Evolutionary conservation across 2,888 invertebrate species (phyloP).

Genomic region (Orchesella flavescens): DNA sequence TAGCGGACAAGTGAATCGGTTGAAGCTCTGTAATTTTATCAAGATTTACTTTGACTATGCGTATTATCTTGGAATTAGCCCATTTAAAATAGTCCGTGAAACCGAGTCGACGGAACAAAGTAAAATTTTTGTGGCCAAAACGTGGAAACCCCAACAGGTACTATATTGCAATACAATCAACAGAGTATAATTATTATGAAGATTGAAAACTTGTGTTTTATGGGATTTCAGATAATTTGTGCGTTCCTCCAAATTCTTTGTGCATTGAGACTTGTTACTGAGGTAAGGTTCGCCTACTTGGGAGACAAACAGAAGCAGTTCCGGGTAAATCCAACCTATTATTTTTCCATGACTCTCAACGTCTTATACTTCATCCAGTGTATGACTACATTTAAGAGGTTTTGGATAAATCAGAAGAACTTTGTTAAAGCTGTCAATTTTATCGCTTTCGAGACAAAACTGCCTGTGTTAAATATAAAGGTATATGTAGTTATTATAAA

Average conservation of each 20-base stretch:
- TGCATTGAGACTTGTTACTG: background rate
- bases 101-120: background rate
- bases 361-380: background rate
- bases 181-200: background rate
- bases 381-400: background rate
- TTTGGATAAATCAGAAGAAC: conserved; percentile 1
- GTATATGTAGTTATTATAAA: background rate
- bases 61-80: background rate
- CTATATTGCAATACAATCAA: background rate
- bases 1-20: background rate
- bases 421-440: background rate
- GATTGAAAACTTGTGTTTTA: background rate
- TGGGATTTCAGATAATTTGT: background rate
- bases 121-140: background rate
- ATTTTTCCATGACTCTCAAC: background rate
- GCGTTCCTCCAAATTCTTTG: background rate
- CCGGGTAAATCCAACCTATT: background rate
- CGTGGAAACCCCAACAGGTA: conserved; percentile 33
- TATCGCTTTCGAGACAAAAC: background rate
- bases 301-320: background rate
- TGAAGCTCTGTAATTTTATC: background rate
- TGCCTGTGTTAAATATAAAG: background rate
- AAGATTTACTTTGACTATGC: background rate
- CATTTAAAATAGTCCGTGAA: background rate
- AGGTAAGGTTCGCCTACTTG: background rate